Evolutionary conservation across 2,797 vertebrate species (phyloP), one percentile per base, ranked within the genome.

Genomic region (Hydrocynus forskahlii): DNA sequence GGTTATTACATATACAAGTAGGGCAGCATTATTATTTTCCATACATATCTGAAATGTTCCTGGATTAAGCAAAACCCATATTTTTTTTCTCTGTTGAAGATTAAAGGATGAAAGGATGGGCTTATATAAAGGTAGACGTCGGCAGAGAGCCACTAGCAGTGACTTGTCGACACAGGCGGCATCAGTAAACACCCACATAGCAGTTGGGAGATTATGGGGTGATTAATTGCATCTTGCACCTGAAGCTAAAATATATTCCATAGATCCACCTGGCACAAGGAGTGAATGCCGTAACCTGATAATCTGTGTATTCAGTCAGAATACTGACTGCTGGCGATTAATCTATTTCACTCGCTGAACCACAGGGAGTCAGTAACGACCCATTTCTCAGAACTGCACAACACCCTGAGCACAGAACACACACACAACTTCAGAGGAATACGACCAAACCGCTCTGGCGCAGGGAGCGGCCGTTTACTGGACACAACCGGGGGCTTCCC

Each of bases 191-290:
- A 40, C 66, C 66, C 35, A 77, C 76, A 57, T 75, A 82, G 70
- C 55, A 69, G 54, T 68, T 84, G 85, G 86, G 88, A 90, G 91
- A 88, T 89, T 90, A 89, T 84, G 84, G 87, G 82, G 86, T 86
- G 89, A 93, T 92, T 92, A 91, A 94, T 91, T 91, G 89, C 91
- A 92, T 93, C 87, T 90, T 78, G 87, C 86, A 87, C 86, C 88
- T 88, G 84, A 16, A 84, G 86, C 88, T 89, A 88, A 89, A 92
- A 92, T 89, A 89, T 89, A 92, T 92, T 91, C 89, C 88, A 86
- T 62, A 85, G 86, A 86, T 89, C 88, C 89, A 85, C 85, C 79
- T 83, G 54, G 88, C 89, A 90, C 87, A 81, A 68, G 74, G 81
- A 87, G 90, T 79, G 86, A 85, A 88, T 86, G 88, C 91, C 87